Conservation (phyloP, 2,888 invertebrate species). For the Hedya salicella region DNA sequence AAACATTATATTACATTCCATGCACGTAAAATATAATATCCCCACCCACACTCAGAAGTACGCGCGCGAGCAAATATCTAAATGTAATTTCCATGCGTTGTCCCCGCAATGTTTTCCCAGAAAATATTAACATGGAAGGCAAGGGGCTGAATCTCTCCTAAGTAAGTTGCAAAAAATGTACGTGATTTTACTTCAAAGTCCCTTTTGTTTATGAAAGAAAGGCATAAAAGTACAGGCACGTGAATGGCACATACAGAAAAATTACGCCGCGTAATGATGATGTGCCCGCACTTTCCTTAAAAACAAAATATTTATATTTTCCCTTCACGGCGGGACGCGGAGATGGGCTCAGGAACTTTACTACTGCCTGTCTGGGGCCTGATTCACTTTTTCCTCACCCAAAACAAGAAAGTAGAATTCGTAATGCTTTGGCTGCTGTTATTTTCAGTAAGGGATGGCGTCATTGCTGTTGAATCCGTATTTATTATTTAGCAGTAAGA, state of each 20-base stretch:
- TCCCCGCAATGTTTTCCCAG: conserved; percentile 84
- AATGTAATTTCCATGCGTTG: conserved; percentile 85
- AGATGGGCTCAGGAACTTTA: conserved; percentile 77
- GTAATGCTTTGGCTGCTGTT: conserved; percentile 40
- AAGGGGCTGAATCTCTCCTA: conserved; percentile 84
- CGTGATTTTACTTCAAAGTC: conserved; percentile 86
- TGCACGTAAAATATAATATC: conserved; percentile 85
- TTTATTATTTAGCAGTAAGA: conserved; percentile 38
- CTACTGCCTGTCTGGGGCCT: conserved; percentile 52
- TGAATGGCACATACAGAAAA: conserved; percentile 83
- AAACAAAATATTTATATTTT: conserved; percentile 75
- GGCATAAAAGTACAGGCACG: conserved; percentile 82
- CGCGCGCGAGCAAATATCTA: conserved; percentile 83
- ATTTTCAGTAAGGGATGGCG: conserved; percentile 40
- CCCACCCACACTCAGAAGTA: conserved; percentile 79
- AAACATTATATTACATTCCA: conserved; percentile 83
- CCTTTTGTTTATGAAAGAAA: conserved; percentile 84
- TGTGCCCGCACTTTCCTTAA: conserved; percentile 79
- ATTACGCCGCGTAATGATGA: conserved; percentile 84
- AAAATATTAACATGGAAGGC: conserved; percentile 84
- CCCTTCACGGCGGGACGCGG: conserved; percentile 74
- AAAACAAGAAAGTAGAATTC: conserved; percentile 41
- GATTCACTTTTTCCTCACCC: conserved; percentile 41
- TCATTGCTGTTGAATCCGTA: conserved; percentile 41
- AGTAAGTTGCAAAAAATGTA: conserved; percentile 86